Evolutionary conservation across 2,888 invertebrate genomes (phyloP).

Genomic region (Galeopsomyia nigrocyanea): DNA sequence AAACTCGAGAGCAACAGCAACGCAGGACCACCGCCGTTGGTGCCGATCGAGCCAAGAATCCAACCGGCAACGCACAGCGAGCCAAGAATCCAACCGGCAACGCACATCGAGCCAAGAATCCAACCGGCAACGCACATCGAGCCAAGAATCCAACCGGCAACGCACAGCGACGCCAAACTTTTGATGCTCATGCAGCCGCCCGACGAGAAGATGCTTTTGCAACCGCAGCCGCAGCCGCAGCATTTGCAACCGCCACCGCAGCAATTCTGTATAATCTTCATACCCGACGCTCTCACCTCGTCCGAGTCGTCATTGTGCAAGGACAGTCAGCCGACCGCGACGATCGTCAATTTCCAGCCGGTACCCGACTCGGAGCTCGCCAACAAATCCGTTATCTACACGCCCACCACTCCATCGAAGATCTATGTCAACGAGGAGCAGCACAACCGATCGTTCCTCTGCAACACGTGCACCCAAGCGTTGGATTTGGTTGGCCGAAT

Average conservation of each 20-base stretch:
- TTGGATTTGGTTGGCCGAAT: conserved; percentile 46
- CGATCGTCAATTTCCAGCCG: conserved; percentile 46
- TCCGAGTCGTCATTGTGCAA: conserved; percentile 6
- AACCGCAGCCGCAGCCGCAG: conserved; percentile 1
- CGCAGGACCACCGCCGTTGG: background rate
- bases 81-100: background rate
- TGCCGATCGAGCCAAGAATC: background rate
- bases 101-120: background rate
- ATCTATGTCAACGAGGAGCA: conserved; percentile 25
- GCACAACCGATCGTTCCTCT: conserved; percentile 30
- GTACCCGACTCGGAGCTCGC: conserved; percentile 44
- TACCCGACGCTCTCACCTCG: conserved; percentile 33
- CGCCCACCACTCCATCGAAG: conserved; percentile 39
- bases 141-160: background rate
- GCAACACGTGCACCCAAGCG: conserved; percentile 48
- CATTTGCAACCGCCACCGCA: conserved; percentile 21
- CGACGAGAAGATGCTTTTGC: background rate
- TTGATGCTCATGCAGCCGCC: background rate
- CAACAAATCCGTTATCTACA: conserved; percentile 34
- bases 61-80: background rate
- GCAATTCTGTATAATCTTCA: conserved; percentile 47
- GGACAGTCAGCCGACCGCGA: conserved; percentile 38
- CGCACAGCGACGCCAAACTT: background rate
- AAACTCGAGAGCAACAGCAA: conserved; percentile 40
- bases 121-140: background rate